Evolutionary conservation across 2,113 vertebrate genomes (phyloP).

Genomic region (Coracopsis vasa): DNA sequence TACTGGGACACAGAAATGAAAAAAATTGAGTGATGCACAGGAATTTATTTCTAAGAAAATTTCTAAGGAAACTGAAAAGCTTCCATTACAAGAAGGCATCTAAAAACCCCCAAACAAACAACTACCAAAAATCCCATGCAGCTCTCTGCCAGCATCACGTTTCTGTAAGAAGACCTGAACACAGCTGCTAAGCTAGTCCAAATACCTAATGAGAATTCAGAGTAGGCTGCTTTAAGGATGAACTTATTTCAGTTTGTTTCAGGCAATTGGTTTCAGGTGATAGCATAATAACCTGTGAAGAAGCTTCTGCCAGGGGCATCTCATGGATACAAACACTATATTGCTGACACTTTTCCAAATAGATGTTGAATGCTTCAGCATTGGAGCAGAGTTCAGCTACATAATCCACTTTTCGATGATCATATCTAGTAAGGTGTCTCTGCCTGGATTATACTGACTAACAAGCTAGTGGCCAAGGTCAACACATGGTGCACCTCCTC

Average conservation of each 20-base stretch:
- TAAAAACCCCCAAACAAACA: neutral
- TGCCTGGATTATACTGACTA: constrained; percentile 6
- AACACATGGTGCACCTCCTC: neutral
- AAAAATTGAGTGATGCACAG: neutral
- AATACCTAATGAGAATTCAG: constrained; percentile 1
- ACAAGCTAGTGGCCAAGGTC: constrained; percentile 7
- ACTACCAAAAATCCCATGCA: neutral
- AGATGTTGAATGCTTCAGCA: constrained; percentile 38
- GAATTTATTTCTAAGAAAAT: neutral
- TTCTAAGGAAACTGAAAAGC: neutral
- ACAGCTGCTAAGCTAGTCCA: neutral
- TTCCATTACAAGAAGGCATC: neutral
- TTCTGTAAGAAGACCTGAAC: neutral
- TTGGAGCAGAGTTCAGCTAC: constrained; percentile 30
- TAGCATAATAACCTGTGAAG: constrained; percentile 25
- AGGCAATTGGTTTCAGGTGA: constrained; percentile 29
- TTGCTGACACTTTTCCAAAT: constrained; percentile 45
- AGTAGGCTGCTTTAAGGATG: neutral
- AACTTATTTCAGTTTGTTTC: constrained; percentile 29
- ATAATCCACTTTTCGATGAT: constrained; percentile 55
- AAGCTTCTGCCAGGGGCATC: neutral
- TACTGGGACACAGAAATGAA: neutral
- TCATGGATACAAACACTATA: neutral
- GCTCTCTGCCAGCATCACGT: neutral
- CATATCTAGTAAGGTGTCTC: neutral